Percentiles rank a stretch among this genome's conserved stretches.
Conservation (phyloP, 1,140 invertebrate species). For the Acromyrmex echinatior region DNA sequence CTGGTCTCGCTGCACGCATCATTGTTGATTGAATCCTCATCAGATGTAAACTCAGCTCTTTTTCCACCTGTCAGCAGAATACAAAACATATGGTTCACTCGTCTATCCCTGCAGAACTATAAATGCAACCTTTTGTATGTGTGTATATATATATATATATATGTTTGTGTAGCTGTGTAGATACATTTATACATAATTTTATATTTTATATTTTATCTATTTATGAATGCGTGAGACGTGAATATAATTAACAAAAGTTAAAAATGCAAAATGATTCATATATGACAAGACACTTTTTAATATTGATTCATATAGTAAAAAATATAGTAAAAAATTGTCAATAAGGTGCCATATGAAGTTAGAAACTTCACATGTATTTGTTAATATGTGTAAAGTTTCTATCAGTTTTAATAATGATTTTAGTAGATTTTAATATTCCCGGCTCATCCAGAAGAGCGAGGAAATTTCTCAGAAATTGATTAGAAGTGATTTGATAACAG, state of each 20-base stretch:
- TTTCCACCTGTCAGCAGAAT: conserved; percentile 75
- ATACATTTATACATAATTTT: neutral
- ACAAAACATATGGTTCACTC: neutral
- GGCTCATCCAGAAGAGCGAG: neutral
- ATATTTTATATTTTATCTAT: neutral
- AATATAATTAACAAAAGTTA: conserved; percentile 15
- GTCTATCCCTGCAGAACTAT: neutral
- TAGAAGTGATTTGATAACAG: neutral
- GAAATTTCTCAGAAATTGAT: neutral
- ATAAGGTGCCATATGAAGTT: conserved; percentile 4
- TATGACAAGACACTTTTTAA: neutral
- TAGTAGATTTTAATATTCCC: neutral
- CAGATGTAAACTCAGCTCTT: conserved; percentile 85
- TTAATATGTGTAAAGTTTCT: neutral
- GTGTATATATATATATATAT: too few species aligned
- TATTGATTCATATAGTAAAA: neutral
- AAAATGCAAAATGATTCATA: neutral
- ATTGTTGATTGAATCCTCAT: conserved; percentile 91
- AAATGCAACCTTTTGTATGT: neutral
- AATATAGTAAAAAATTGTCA: neutral
- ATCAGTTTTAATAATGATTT: neutral
- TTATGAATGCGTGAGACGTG: neutral
- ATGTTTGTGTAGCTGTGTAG: neutral
- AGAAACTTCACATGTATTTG: neutral
- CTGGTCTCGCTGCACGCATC: conserved; percentile 90